These are phyloP conservation scores for Entomobrya multifasciata DNA, from an alignment of 2,888 invertebrate genomes.

Conservation along the genomic window DNA sequence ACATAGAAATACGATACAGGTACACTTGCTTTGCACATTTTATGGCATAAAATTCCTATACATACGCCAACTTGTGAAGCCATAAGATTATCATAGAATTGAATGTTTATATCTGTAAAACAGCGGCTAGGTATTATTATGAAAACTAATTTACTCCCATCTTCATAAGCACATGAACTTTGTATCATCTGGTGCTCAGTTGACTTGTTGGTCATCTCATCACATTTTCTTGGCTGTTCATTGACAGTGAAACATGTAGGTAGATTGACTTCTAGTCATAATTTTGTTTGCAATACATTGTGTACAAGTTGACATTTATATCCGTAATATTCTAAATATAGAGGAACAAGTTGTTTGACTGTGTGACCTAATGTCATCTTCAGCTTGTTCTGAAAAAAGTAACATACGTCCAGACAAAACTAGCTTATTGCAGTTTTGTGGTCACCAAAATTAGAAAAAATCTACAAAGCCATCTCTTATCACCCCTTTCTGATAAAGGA, in stretches of 20 bases:
- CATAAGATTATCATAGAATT: slow-evolving; percentile 50
- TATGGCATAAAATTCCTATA: too few relatives aligned
- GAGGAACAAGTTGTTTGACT: too few relatives aligned
- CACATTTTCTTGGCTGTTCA: not conserved
- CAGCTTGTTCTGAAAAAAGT: too few relatives aligned
- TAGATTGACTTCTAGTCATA: not conserved
- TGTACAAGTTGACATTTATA: not conserved
- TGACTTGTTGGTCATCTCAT: not conserved
- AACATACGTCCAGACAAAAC: not conserved
- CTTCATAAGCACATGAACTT: too few relatives aligned
- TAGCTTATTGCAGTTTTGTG: not conserved
- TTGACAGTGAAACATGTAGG: too few relatives aligned
- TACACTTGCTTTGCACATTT: too few relatives aligned
- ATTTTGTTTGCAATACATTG: not conserved
- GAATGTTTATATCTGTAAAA: slow-evolving; percentile 33
- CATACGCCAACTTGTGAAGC: too few relatives aligned
- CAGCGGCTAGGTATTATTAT: slow-evolving; percentile 46
- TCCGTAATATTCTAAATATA: not conserved
- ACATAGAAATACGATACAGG: too few relatives aligned
- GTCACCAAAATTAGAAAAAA: slow-evolving; percentile 13
- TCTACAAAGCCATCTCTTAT: too few relatives aligned
- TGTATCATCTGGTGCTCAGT: not conserved
- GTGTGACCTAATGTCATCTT: too few relatives aligned
- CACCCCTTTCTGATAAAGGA: slow-evolving; percentile 15
- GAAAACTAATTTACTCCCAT: not conserved